These are phyloP conservation scores for silkworm (Bombyx mori) DNA, from an alignment of 1,140 invertebrate genomes.

Conservation along the genomic window DNA sequence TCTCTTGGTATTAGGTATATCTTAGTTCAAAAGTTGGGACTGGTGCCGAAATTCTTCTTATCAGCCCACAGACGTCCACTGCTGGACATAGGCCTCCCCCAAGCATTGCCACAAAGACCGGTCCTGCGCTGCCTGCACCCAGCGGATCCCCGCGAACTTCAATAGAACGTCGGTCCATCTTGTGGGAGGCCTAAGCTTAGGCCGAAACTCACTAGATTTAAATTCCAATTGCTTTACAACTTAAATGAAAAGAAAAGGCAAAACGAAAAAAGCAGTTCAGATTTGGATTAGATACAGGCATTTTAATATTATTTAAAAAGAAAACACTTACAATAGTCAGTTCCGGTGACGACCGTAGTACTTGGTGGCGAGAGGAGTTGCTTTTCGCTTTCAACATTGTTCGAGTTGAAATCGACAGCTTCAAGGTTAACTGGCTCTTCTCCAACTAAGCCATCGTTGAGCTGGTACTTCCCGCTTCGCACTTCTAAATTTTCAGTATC, in stretches of 20 bases:
- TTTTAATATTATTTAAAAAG: not conserved
- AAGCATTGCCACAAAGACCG: too few relatives aligned
- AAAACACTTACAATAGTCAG: constrained; percentile 45
- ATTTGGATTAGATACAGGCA: not conserved
- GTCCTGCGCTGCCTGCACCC: too few relatives aligned
- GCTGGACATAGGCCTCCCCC: too few relatives aligned
- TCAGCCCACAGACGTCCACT: too few relatives aligned
- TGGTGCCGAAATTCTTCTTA: too few relatives aligned
- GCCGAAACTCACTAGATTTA: too few relatives aligned
- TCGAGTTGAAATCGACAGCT: constrained; percentile 32
- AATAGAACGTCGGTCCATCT: too few relatives aligned
- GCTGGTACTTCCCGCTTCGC: constrained; percentile 52
- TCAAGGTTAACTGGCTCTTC: constrained; percentile 39
- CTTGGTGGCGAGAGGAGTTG: constrained; percentile 30
- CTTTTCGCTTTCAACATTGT: constrained; percentile 38
- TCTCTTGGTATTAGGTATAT: too few relatives aligned
- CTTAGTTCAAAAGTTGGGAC: too few relatives aligned
- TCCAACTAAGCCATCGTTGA: constrained; percentile 33
- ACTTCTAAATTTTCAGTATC: constrained; percentile 29
- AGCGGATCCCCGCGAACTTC: too few relatives aligned
- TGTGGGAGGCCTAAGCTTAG: too few relatives aligned
- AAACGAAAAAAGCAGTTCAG: not conserved
- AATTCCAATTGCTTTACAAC: not conserved
- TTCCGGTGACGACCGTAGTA: constrained; percentile 39
- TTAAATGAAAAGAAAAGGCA: not conserved